Base-by-base conservation (phyloP, 2,113 vertebrate species). In the Odobenus rosmarus region DNA sequence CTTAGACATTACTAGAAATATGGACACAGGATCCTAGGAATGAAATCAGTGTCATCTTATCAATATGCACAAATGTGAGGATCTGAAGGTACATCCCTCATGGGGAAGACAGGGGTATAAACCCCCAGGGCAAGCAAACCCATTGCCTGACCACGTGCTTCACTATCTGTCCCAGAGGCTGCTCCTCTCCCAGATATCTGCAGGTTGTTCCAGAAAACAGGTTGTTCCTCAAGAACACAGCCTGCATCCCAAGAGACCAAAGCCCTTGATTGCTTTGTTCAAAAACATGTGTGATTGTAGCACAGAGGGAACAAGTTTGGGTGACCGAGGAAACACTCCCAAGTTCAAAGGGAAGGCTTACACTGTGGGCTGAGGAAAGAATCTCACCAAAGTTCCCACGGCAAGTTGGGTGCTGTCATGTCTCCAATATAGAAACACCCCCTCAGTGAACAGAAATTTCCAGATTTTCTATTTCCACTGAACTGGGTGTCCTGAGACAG, bases 391-490 rank as follows among this genome's bases (percentile, higher is more conserved):
- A 46, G 55, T 82, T 31, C 79, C 49, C 86, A 89, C 3, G n/a
- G 26, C 51, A 87, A 59, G 6, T 14, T 51, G 24, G 28, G 23
- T 49, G 61, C 55, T 15, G 42, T 39, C 28, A 21, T 21, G 33
- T n/a, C 33, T 46, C 42, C n/a, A 71, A 9, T 51, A 9, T 15
- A 53, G 23, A 88, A 84, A 94, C 21, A 39, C 10, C 24, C 42
- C 57, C 46, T 86, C 5, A 12, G 28, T 71, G 46, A 64, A 87
- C 39, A 93, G 84, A 88, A 84, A 87, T 53, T 39, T 81, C 6
- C 39, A 77, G 90, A 53, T 24, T 69, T 95, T 67, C 90, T 42
- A 79, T 88, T 94, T 92, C 81, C 74, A 28, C 46, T 51, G 31
- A 80, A 77, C 61, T 69, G 18, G 21, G 59, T 42, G 4, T 61